Evolutionary conservation across 1,140 invertebrate genomes (phyloP), one percentile per base, ranked within the genome.

Genomic region (Dufourea novaeangliae): DNA sequence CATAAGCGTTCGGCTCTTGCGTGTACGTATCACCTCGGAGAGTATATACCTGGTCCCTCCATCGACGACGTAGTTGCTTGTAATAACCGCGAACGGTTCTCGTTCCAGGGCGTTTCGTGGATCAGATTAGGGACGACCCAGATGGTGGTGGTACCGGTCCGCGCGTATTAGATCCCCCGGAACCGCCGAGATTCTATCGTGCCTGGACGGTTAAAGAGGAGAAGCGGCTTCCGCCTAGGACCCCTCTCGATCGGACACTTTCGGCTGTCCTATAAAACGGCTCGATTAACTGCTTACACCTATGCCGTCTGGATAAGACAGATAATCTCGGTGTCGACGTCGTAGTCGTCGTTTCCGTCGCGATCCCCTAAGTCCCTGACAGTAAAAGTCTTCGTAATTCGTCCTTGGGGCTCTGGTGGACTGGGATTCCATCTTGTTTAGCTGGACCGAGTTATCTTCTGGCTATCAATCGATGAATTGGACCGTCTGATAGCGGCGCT

Each of bases 71-170:
- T 79, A 68, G 81, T 57, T 54, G 67, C 77, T 77, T 77, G 82
- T 83, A 84, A 84, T 84, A 84, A 84, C 81, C 78, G 82, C 81
- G 77, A 80, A 84, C 70, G 80, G 77, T 80, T 84, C n/a, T n/a
- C 81, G 67, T 83, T 81, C 75, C 61, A 22, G 74, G 74, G 67
- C 74, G 25, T 67, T 78, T 59, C 56, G 61, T 59, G 54, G 81
- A 84, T 84, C 82, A 84, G 82, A 84, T 84, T 84, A 84, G 82
- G 22, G 20, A n/a, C 41, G 64, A 56, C 44, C 74, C 71, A 29
- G n/a, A n/a, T n/a, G n/a, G n/a, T n/a, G 54, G 46, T 41, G 39
- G 44, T 22, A 8, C 50, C 32, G 50, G 64, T 34, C 11, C 54
- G 44, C 80, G 82, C 76, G 82, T 83, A 79, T 83, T 83, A 83